These are phyloP conservation scores for Meiosimyza platycephala DNA, from an alignment of 2,888 invertebrate species.

Conservation along the genomic window DNA sequence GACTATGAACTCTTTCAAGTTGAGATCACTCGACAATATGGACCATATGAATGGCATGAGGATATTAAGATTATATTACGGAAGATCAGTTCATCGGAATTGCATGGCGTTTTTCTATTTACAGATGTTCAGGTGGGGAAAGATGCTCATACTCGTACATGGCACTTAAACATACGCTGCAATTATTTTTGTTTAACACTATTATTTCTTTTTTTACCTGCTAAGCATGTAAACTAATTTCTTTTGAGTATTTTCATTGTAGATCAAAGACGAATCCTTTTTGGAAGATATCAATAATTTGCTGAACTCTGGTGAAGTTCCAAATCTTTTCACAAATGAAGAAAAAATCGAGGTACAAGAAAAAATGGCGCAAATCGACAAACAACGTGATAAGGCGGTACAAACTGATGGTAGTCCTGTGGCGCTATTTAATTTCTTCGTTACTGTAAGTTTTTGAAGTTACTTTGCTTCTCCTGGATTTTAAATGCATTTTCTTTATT, in stretches of 20 bases:
- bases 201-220: too few relatives aligned
- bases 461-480: not conserved
- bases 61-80: conserved; percentile 85
- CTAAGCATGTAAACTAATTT: too few relatives aligned
- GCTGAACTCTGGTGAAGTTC: conserved; percentile 93
- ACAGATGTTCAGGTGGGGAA: conserved; percentile 83
- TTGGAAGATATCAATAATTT: conserved; percentile 93
- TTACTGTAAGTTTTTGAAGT: conserved; percentile 63
- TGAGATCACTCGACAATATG: conserved; percentile 90
- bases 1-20: conserved; percentile 94
- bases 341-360: conserved; percentile 92
- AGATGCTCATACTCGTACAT: too few relatives aligned
- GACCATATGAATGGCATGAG: conserved; percentile 88
- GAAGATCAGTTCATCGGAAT: conserved; percentile 85
- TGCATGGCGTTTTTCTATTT: conserved; percentile 90
- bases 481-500: not conserved
- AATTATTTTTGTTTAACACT: too few relatives aligned
- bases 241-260: conserved; percentile 35
- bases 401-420: conserved; percentile 94
- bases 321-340: conserved; percentile 86
- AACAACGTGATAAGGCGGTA: conserved; percentile 84
- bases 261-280: conserved; percentile 93
- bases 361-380: conserved; percentile 91
- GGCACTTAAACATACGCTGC: too few relatives aligned
- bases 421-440: conserved; percentile 91